Conservation (phyloP, 2,113 vertebrate genomes). For the Lepidothrix coronata region DNA sequence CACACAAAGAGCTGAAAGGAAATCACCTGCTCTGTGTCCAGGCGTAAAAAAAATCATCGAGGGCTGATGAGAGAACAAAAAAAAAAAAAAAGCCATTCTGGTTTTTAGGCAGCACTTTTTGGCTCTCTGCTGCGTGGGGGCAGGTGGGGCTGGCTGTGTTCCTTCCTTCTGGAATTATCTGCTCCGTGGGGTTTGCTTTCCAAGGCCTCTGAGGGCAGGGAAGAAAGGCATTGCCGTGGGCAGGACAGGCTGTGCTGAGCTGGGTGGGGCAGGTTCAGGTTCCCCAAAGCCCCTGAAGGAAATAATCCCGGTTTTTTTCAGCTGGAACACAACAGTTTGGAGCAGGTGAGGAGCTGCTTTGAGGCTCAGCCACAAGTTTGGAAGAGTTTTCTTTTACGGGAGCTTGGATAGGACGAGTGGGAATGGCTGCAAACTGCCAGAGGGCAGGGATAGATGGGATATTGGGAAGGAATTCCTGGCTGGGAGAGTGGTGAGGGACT, state of each 20-base stretch:
- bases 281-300: not conserved
- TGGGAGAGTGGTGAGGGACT: too few relatives aligned
- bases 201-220: not conserved
- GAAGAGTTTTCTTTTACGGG: not conserved
- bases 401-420: accelerated
- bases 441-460: not conserved
- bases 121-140: not conserved
- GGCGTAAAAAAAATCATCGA: not conserved
- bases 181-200: not conserved
- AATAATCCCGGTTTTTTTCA: not conserved
- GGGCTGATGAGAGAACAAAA: not conserved
- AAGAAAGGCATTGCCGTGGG: not conserved
- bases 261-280: not conserved
- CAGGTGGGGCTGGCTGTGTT: not conserved
- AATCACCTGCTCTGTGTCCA: not conserved
- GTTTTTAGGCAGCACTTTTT: not conserved
- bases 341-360: not conserved
- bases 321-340: not conserved
- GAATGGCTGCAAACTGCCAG: not conserved
- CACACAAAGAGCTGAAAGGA: constrained; percentile 16
- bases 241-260: not conserved
- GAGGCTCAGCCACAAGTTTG: not conserved
- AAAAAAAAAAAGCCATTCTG: not conserved
- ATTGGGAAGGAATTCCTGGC: too few relatives aligned
- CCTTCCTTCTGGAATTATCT: not conserved